A percentile compares a stretch with the other conserved stretches of the same genome.
Conservation (phyloP, 1,140 invertebrate genomes). For the Eriocheir sinensis region DNA sequence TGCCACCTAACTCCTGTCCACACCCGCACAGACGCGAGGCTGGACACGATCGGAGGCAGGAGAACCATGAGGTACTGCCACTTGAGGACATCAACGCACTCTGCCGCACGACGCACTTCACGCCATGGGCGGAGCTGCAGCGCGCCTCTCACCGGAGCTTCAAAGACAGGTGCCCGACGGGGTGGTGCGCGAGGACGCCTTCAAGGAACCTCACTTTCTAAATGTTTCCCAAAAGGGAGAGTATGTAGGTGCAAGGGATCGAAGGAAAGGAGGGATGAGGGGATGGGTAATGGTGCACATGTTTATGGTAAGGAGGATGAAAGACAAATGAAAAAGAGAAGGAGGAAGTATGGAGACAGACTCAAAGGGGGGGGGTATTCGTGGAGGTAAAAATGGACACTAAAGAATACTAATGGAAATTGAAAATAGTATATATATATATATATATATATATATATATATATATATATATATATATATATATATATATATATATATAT, state of each 20-base stretch:
- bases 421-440: no score
- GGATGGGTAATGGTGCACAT: no score
- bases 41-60: conserved; percentile 92
- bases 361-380: neutral
- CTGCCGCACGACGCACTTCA: conserved; percentile 94
- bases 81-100: conserved; percentile 94
- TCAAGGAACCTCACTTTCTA: conserved; percentile 94
- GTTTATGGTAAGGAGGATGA: no score
- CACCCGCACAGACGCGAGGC: conserved; percentile 89
- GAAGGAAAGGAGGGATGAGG: neutral
- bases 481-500: conserved; percentile 42
- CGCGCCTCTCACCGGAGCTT: conserved; percentile 97
- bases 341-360: neutral
- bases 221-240: conserved; percentile 96
- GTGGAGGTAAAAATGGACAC: no score
- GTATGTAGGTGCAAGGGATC: conserved; percentile 84
- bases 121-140: conserved; percentile 96
- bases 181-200: conserved; percentile 92
- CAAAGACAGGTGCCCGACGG: conserved; percentile 96
- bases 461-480: conserved; percentile 18
- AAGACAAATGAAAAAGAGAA: neutral
- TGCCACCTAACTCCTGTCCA: neutral
- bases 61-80: conserved; percentile 92
- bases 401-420: no score
- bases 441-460: conserved; percentile 46